Percentiles rank a stretch among this genome's conserved stretches.
Evolutionary conservation across 2,113 vertebrate genomes (phyloP).

Genomic region (Eptatretus burgeri): DNA sequence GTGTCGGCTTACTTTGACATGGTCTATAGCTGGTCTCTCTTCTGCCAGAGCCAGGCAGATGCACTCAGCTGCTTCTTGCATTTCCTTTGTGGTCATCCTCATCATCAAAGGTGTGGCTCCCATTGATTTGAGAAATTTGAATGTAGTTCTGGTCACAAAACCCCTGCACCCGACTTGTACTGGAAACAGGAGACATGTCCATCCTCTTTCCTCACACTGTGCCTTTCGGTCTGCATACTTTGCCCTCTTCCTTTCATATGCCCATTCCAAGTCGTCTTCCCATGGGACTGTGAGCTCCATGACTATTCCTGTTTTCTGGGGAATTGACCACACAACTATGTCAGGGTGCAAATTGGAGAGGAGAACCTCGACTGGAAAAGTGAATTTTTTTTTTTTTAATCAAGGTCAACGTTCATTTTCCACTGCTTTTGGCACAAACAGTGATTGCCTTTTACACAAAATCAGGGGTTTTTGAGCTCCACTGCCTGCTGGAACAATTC

Average conservation of each 20-base stretch:
- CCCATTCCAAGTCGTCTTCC: too few relatives aligned
- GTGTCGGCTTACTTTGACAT: too few relatives aligned
- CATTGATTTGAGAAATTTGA: too few relatives aligned
- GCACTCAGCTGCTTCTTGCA: too few relatives aligned
- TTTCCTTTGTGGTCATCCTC: too few relatives aligned
- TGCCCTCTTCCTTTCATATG: too few relatives aligned
- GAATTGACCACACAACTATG: background rate
- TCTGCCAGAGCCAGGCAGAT: too few relatives aligned
- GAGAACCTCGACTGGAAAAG: background rate
- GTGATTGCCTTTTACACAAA: too few relatives aligned
- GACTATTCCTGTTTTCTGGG: background rate
- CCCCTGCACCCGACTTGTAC: background rate
- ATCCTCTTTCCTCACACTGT: background rate
- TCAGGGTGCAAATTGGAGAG: background rate
- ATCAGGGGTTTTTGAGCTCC: background rate
- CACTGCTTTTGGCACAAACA: conserved; percentile 2
- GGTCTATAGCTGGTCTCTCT: too few relatives aligned
- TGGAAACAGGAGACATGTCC: background rate
- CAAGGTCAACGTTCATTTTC: background rate
- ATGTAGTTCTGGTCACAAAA: background rate
- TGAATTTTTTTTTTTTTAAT: background rate
- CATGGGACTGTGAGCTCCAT: background rate
- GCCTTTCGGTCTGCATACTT: background rate
- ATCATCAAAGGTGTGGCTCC: too few relatives aligned
- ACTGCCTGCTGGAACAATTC: background rate